Base-by-base conservation (phyloP, 1,140 invertebrate genomes). In the Ceratoteleas bidentatus region DNA sequence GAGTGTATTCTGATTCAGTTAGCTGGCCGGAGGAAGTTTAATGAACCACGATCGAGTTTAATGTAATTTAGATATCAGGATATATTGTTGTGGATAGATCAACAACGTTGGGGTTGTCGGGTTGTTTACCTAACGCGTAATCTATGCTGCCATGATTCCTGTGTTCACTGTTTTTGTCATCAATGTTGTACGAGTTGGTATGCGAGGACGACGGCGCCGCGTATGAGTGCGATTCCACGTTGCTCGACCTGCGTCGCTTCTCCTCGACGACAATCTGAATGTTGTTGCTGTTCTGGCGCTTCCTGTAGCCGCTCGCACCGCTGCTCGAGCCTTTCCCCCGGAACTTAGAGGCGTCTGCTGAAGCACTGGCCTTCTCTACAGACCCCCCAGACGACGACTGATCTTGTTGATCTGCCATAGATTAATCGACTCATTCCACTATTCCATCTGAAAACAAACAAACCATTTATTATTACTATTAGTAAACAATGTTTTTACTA, bases 381-480 rank as follows among this genome's bases (percentile, higher is more conserved):
- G 90, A 91, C 91, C 91, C 91, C 91, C 91, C 91, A 88, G 90
- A 90, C 88, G 84, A 91, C 88, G 84, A 91, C 87, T 91, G 91
- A 92, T 91, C 91, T 92, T 92, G 91, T 92, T 91, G 90, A 92
- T 92, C 91, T 92, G 91, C 91, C 91, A 91, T 92, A 92, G 91
- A 91, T 92, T 91, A 92, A 92, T 91, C 90, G 90, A 92, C 90
- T 90, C 91, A 91, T 92, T 90, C 90, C 91, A 92, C 91, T 92
- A 91, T 91, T 89, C 90, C 91, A 87, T 90, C 91, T 91, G 85
- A 14, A 89, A 90, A 47, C 3, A 56, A 43, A 43, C 40, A 43
- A 9, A 43, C n/a, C n/a, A 10, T 43, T 43, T 43, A 43, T 43
- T 43, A 43, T 24, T 24, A 24, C 24, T 24, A 4, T 24, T 24